Evolutionary conservation across 2,113 vertebrate genomes (phyloP), one percentile per base, ranked within the genome.

Genomic region (Rhodinocichla rosea): DNA sequence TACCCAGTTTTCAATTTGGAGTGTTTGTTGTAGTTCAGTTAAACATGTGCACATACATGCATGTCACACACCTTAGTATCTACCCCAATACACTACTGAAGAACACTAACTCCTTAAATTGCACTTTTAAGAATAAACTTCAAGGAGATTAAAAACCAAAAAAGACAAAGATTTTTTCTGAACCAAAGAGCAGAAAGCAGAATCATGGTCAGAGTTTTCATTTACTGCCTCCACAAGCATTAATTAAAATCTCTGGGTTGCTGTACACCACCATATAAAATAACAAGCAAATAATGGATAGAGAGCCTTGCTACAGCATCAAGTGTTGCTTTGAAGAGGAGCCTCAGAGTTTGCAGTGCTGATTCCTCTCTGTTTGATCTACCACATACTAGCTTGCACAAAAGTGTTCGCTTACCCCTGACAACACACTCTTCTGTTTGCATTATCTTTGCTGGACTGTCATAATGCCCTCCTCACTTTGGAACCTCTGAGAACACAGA

Each of bases 341-440:
- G 44, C 17, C 79, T 88, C 56, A 28, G 80, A 85, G 17, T 78
- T 5, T 60, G 3, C 26, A 47, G 35, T 23, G 32, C n/a, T 50
- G 42, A 68, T 75, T 89, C 77, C 56, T 33, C 52, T 92, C 70
- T 78, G 67, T 86, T 83, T 79, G 63, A 96, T 85, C 79, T 85
- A 50, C 14, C 59, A 62, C 44, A 63, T 21, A 20, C 9, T 9
- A 77, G 39, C 68, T 78, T 50, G 33, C 60, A 70, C 57, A 12
- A 15, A 95, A 78, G 60, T 32, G 64, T 78, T 84, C 23, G 0
- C 49, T 87, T 81, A 77, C 9, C 35, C 71, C 56, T 87, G n/a
- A 85, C 44, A 94, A 92, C 92, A 78, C 55, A 80, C 73, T 62
- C 24, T 65, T 59, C 50, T 90, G 40, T 71, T 62, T 52, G 60